Percentiles rank a stretch among this genome's conserved stretches.
phyloP scores from a whole-genome alignment of 35 echinoderm and acorn worm genomes.

The Apostichopus parvimensis region DNA sequence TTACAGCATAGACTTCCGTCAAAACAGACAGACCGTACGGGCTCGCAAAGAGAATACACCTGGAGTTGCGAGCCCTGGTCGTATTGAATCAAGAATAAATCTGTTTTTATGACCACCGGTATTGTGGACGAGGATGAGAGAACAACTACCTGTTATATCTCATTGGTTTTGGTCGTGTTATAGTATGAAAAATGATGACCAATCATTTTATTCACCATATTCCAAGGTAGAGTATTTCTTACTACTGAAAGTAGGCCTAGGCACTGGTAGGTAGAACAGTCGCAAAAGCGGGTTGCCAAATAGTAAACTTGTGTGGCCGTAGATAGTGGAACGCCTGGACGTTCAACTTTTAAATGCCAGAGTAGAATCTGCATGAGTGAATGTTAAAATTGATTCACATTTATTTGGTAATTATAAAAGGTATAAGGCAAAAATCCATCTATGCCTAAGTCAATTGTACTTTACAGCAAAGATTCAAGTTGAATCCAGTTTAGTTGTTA shows the following conservation, averaged over 20 bases:
- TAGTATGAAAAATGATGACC: slow-evolving; percentile 13
- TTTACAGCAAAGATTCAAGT: too few species aligned
- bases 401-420: too few species aligned
- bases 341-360: too few species aligned
- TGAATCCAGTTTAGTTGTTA: too few species aligned
- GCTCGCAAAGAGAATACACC: not conserved
- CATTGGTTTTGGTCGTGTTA: not conserved
- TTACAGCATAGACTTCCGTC: not conserved
- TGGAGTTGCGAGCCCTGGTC: slow-evolving; percentile 14
- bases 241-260: not conserved
- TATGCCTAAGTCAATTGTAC: too few species aligned
- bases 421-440: too few species aligned
- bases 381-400: too few species aligned
- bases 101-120: not conserved
- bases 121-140: not conserved
- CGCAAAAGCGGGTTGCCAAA: too few species aligned
- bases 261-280: too few species aligned
- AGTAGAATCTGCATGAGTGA: too few species aligned
- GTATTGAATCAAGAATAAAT: not conserved
- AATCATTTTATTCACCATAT: slow-evolving; percentile 11
- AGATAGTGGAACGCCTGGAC: too few species aligned
- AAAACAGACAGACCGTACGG: not conserved
- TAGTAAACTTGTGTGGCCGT: too few species aligned
- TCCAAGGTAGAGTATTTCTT: not conserved
- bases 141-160: not conserved